Evolutionary conservation across 2,113 vertebrate genomes (phyloP).

Genomic region (Rattus norvegicus): DNA sequence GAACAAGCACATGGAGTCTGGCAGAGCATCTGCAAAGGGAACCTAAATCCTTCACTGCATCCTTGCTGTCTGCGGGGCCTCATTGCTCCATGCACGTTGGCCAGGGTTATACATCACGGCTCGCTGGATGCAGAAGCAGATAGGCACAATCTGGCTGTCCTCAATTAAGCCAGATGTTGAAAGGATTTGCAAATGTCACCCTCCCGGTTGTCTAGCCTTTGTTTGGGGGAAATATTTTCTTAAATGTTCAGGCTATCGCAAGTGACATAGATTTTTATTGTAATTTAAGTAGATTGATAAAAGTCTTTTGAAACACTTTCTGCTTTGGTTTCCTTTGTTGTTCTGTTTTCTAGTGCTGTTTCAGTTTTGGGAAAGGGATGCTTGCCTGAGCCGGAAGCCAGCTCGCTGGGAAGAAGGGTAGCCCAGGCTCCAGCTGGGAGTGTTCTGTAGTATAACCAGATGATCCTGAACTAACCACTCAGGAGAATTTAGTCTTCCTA

Average conservation of each 20-base stretch:
- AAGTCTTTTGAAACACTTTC: not conserved
- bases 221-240: not conserved
- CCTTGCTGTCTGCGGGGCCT: not conserved
- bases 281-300: not conserved
- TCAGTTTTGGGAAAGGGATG: not conserved
- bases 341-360: not conserved
- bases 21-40: not conserved
- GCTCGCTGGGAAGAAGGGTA: not conserved
- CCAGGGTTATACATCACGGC: not conserved
- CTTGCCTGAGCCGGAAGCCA: not conserved
- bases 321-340: not conserved
- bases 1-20: not conserved
- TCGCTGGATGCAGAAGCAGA: not conserved
- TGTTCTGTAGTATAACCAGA: no score
- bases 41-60: not conserved
- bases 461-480: not conserved
- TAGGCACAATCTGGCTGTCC: not conserved
- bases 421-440: accelerated
- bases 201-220: not conserved
- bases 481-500: not conserved
- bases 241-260: not conserved
- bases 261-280: not conserved
- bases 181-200: not conserved
- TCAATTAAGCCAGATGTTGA: not conserved
- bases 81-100: not conserved